phyloP scores from a whole-genome alignment of 30 jellyfish, hydroid and myxozoan genomes.

The Aurelia coerulea region DNA sequence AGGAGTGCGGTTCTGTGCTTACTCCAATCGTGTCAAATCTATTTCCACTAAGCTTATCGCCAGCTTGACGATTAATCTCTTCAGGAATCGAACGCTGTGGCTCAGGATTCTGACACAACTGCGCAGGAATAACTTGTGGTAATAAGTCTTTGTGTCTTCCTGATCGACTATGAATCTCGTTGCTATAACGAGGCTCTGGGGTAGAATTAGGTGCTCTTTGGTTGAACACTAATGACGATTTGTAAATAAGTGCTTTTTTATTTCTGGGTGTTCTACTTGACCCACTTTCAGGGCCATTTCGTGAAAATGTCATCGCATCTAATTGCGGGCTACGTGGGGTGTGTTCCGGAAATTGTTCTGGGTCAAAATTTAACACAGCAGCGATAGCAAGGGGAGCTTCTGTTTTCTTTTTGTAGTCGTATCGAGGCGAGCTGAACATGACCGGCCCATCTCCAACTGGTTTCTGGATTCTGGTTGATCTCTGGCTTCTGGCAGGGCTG shows the following conservation, averaged over 20 bases:
- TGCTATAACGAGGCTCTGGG: constrained; percentile 54
- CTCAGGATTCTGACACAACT: constrained; percentile 19
- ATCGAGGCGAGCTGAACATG: constrained; percentile 54
- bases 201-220: constrained; percentile 71
- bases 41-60: constrained; percentile 33
- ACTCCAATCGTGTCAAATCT: constrained; percentile 48
- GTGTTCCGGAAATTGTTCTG: constrained; percentile 59
- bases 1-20: constrained; percentile 33
- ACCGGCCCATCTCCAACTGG: constrained; percentile 55
- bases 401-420: constrained; percentile 2
- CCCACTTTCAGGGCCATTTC: constrained; percentile 5
- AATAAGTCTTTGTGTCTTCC: constrained; percentile 49
- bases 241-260: constrained; percentile 17
- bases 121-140: constrained; percentile 65
- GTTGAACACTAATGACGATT: constrained; percentile 30
- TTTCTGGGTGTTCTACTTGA: neutral
- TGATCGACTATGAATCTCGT: constrained; percentile 28
- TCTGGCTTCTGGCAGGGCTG: constrained; percentile 15
- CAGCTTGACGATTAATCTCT: constrained; percentile 17
- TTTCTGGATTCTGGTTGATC: neutral
- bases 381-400: constrained; percentile 18
- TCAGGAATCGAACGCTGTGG: constrained; percentile 7
- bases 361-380: constrained; percentile 55
- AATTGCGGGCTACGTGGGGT: constrained; percentile 32
- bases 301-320: neutral